Conservation (phyloP, 2,113 vertebrate genomes). For the Apteryx mantelli region DNA sequence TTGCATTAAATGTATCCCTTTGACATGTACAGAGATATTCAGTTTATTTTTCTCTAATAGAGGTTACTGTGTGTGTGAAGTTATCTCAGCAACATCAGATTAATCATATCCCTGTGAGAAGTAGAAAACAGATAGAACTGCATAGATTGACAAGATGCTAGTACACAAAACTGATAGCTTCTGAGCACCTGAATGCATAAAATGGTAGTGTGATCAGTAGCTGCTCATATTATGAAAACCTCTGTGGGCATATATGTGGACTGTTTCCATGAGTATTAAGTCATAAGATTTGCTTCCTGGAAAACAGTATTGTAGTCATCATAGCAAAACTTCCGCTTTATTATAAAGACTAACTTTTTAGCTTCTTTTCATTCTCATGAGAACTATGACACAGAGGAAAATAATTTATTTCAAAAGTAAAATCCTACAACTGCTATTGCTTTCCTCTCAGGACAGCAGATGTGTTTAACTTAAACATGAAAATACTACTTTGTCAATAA, state of each 20-base stretch:
- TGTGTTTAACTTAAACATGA: not conserved
- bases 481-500: not conserved
- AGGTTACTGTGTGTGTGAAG: constrained; percentile 10
- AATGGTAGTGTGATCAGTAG: not conserved
- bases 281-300: not conserved
- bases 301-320: not conserved
- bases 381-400: not conserved
- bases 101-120: constrained; percentile 15
- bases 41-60: constrained; percentile 34
- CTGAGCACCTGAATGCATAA: not conserved
- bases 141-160: constrained; percentile 22
- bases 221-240: not conserved
- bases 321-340: not conserved
- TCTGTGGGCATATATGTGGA: not conserved
- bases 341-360: not conserved
- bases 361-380: not conserved
- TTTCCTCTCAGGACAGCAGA: not conserved
- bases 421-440: not conserved
- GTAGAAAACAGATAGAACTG: constrained; percentile 5
- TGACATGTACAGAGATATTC: not conserved
- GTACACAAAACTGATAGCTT: not conserved
- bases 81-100: constrained; percentile 15
- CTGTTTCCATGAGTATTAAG: not conserved
- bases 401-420: not conserved
- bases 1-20: not conserved